Conservation (phyloP, 2,797 vertebrate genomes). For the Smutsia gigantea region DNA sequence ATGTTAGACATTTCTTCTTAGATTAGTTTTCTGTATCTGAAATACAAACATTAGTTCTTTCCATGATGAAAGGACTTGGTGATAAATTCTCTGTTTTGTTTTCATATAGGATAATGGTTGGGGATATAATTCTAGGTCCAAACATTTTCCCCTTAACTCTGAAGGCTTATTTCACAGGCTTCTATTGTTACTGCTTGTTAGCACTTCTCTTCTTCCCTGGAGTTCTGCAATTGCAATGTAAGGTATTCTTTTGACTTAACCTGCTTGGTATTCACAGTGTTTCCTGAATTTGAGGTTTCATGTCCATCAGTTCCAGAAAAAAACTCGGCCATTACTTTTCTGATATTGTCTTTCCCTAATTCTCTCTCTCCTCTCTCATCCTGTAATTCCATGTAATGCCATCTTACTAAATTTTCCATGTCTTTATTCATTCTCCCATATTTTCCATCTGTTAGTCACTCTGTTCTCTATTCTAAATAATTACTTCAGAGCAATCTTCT, state of each 20-base stretch:
- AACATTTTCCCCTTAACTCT: neutral
- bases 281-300: conserved; percentile 6
- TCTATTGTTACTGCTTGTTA: neutral
- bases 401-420: neutral
- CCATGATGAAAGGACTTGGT: neutral
- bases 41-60: conserved; percentile 14
- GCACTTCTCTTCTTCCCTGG: neutral
- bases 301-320: neutral
- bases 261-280: neutral
- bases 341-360: neutral
- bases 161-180: neutral
- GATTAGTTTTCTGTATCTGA: neutral
- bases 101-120: neutral
- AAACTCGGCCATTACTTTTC: neutral
- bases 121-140: neutral
- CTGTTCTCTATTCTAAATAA: neutral
- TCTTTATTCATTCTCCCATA: neutral
- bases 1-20: neutral
- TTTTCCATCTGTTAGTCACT: neutral
- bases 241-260: conserved; percentile 32
- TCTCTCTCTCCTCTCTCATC: neutral
- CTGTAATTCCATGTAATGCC: neutral
- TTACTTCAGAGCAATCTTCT: neutral
- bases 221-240: neutral
- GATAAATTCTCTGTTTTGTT: conserved; percentile 27